phyloP scores from a whole-genome alignment of 2,888 invertebrate species.

The Callyntrura guangdongensis region DNA sequence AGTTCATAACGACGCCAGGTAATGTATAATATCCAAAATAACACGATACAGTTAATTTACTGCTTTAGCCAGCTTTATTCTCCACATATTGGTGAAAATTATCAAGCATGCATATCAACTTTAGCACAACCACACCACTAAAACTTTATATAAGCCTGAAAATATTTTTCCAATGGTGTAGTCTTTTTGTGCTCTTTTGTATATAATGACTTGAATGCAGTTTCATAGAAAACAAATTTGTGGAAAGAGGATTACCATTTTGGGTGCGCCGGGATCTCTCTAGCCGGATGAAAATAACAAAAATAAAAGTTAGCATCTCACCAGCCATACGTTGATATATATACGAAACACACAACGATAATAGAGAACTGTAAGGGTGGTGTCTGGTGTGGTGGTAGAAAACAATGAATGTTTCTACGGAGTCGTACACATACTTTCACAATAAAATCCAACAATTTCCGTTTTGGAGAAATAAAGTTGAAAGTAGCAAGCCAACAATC shows the following conservation, averaged over 20 bases:
- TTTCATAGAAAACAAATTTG: slow-evolving; percentile 50
- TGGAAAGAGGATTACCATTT: slow-evolving; percentile 54
- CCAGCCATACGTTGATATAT: not conserved
- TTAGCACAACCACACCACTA: not conserved
- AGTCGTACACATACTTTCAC: slow-evolving; percentile 6
- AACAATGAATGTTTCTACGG: not conserved
- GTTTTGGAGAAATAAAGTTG: not conserved
- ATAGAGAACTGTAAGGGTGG: not conserved
- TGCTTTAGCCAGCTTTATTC: not conserved
- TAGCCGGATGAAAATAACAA: not conserved
- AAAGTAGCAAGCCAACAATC: slow-evolving; percentile 34
- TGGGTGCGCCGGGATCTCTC: not conserved
- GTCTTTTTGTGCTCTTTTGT: not conserved
- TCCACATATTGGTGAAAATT: slow-evolving; percentile 33
- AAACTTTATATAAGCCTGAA: slow-evolving; percentile 3
- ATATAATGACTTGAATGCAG: not conserved
- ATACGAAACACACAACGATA: slow-evolving; percentile 26
- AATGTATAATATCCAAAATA: not conserved
- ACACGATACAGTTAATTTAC: not conserved
- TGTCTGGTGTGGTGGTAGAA: not conserved
- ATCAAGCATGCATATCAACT: slow-evolving; percentile 46
- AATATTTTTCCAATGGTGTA: too few relatives aligned
- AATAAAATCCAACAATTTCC: slow-evolving; percentile 67
- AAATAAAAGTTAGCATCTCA: slow-evolving; percentile 30
- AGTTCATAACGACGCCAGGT: too few relatives aligned